A percentile compares a stretch with the other conserved stretches of the same genome.
phyloP scores from a whole-genome alignment of 2,113 vertebrate genomes.

The Ceyx margarethae region DNA sequence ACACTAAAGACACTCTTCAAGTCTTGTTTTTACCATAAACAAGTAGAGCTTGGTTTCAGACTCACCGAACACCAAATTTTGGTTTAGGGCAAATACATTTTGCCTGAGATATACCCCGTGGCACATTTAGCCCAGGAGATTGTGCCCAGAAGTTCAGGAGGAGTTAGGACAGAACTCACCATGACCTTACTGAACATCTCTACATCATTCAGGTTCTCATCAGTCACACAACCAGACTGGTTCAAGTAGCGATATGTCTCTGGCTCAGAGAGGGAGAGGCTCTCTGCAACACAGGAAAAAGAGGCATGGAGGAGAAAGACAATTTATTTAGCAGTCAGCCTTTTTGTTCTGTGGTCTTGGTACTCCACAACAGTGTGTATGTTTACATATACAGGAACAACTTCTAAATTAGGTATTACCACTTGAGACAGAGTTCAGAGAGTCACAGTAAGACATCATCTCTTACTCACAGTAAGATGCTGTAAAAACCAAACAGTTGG shows the following conservation, averaged over 20 bases:
- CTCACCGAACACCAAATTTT: background rate
- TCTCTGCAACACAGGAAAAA: conserved; percentile 71
- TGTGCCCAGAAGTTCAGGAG: background rate
- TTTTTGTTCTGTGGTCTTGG: background rate
- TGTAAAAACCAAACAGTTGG: background rate
- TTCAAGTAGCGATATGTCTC: conserved; percentile 84
- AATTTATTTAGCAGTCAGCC: background rate
- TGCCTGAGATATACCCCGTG: background rate
- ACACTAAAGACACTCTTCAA: background rate
- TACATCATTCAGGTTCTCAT: conserved; percentile 82
- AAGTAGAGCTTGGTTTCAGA: background rate
- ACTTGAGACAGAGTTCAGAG: background rate
- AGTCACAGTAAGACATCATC: background rate
- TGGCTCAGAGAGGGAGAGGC: conserved; percentile 81
- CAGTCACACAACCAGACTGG: conserved; percentile 84
- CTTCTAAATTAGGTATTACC: background rate
- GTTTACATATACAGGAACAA: background rate
- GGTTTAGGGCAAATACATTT: background rate
- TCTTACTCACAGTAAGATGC: background rate
- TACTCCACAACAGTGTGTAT: background rate
- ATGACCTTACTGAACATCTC: conserved; percentile 87
- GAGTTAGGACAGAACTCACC: conserved; percentile 74
- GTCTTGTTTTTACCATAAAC: background rate
- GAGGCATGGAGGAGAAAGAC: background rate
- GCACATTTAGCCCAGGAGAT: background rate